These are phyloP conservation scores for Sialis lutaria DNA, from an alignment of 2,888 invertebrate species.

Conservation along the genomic window DNA sequence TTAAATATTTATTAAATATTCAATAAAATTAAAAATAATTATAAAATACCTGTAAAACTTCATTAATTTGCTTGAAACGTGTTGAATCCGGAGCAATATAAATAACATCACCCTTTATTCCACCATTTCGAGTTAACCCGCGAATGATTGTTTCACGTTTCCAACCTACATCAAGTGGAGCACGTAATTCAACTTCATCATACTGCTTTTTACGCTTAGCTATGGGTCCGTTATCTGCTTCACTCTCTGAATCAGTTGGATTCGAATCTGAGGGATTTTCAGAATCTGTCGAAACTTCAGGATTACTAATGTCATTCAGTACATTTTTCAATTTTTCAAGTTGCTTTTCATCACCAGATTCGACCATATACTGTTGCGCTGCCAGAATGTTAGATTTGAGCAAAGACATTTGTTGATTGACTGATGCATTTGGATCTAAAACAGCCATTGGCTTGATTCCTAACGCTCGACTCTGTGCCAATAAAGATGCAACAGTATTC, in stretches of 20 bases:
- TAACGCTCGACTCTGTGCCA: conserved; percentile 72
- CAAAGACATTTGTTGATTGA: conserved; percentile 37
- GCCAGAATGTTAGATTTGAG: conserved; percentile 43
- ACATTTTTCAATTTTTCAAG: conserved; percentile 37
- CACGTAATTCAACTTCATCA: conserved; percentile 40
- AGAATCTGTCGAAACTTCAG: conserved; percentile 38
- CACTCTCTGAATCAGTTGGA: conserved; percentile 36
- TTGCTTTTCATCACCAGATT: conserved; percentile 16
- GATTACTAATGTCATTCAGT: conserved; percentile 33
- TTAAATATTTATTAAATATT: neutral
- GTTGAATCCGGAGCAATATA: conserved; percentile 56
- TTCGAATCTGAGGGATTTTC: conserved; percentile 40
- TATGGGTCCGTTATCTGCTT: conserved; percentile 17
- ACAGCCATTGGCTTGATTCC: conserved; percentile 53
- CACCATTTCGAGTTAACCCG: conserved; percentile 70
- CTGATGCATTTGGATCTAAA: conserved; percentile 33
- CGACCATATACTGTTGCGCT: conserved; percentile 40
- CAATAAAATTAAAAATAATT: conserved; percentile 1
- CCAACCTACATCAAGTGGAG: conserved; percentile 64
- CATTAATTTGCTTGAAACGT: conserved; percentile 44
- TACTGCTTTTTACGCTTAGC: conserved; percentile 29
- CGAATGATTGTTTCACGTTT: conserved; percentile 81
- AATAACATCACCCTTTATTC: conserved; percentile 82
- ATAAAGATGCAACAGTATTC: conserved; percentile 75
- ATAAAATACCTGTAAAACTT: conserved; percentile 40